Percentiles rank a stretch among this genome's conserved stretches.
Conservation (phyloP, 2,888 invertebrate genomes). For the Mythimna lalbum region DNA sequence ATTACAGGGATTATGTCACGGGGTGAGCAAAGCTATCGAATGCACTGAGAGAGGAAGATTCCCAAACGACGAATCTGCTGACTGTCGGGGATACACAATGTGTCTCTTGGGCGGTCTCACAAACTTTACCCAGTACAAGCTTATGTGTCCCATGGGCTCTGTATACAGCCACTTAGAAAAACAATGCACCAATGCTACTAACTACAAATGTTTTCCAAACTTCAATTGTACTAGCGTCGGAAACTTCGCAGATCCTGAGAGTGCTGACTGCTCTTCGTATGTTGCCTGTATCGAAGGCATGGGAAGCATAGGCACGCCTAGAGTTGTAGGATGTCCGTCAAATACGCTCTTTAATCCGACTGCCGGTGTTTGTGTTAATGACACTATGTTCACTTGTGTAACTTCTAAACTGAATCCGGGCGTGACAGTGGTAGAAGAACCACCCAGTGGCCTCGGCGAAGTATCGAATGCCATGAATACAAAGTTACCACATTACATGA, state of each 20-base stretch:
- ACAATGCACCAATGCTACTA: slow-evolving; percentile 81
- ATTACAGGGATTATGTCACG: slow-evolving; percentile 78
- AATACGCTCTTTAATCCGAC: slow-evolving; percentile 71
- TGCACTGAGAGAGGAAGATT: slow-evolving; percentile 80
- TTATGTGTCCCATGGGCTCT: slow-evolving; percentile 79
- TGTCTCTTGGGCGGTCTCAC: slow-evolving; percentile 75
- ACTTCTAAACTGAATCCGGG: slow-evolving; percentile 17
- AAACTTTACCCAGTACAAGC: slow-evolving; percentile 77
- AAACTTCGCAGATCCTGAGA: slow-evolving; percentile 67
- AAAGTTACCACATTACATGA: slow-evolving; percentile 6
- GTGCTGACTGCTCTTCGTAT: slow-evolving; percentile 73
- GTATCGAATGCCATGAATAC: not conserved
- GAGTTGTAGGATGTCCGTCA: slow-evolving; percentile 75
- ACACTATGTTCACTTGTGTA: slow-evolving; percentile 69
- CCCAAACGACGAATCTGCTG: slow-evolving; percentile 75
- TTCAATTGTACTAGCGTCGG: slow-evolving; percentile 76
- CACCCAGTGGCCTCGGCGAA: not conserved
- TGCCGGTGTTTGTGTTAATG: slow-evolving; percentile 72
- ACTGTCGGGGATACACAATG: slow-evolving; percentile 83
- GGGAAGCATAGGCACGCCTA: slow-evolving; percentile 74
- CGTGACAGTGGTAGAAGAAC: not conserved
- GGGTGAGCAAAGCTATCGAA: slow-evolving; percentile 68
- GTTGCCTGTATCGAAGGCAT: slow-evolving; percentile 78
- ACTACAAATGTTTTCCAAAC: slow-evolving; percentile 76
- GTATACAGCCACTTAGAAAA: slow-evolving; percentile 80